Percentiles rank a stretch among this genome's conserved stretches.
Conservation (phyloP, 1,140 invertebrate species). For the Bilobella aurantiaca region DNA sequence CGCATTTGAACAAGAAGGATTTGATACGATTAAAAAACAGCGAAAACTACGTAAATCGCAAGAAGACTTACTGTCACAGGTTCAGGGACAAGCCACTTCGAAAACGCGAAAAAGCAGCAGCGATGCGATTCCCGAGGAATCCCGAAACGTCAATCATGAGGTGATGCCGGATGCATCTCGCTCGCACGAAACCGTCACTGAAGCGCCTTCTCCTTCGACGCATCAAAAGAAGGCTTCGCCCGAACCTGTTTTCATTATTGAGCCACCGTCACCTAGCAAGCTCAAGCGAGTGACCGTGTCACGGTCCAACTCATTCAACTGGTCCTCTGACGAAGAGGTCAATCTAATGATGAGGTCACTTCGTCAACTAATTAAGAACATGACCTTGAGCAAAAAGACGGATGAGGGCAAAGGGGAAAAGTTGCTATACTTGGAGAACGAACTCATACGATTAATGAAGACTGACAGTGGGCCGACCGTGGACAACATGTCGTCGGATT, state of each 20-base stretch:
- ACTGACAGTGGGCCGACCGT: constrained; percentile 75
- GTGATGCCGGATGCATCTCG: neutral
- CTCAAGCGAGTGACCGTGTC: neutral
- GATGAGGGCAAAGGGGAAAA: constrained; percentile 23
- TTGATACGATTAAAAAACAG: constrained; percentile 34
- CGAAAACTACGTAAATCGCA: constrained; percentile 18
- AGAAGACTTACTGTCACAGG: constrained; percentile 11
- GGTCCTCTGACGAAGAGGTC: constrained; percentile 85
- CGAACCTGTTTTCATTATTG: too few species aligned
- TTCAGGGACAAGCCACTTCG: neutral
- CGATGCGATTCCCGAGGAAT: neutral
- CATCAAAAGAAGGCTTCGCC: too few species aligned
- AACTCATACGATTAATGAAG: constrained; percentile 80
- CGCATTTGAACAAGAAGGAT: constrained; percentile 30
- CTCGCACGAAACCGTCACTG: neutral
- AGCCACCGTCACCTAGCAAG: neutral
- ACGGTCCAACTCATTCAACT: constrained; percentile 38
- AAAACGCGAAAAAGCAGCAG: neutral
- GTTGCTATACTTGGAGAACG: constrained; percentile 41
- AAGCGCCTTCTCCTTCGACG: neutral
- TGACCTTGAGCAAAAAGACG: constrained; percentile 48
- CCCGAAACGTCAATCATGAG: neutral
- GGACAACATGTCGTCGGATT: constrained; percentile 62
- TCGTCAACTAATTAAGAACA: constrained; percentile 79
- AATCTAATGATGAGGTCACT: constrained; percentile 91